Evolutionary conservation across 2,888 invertebrate species (phyloP).

Genomic region (Nomada hirtipes): DNA sequence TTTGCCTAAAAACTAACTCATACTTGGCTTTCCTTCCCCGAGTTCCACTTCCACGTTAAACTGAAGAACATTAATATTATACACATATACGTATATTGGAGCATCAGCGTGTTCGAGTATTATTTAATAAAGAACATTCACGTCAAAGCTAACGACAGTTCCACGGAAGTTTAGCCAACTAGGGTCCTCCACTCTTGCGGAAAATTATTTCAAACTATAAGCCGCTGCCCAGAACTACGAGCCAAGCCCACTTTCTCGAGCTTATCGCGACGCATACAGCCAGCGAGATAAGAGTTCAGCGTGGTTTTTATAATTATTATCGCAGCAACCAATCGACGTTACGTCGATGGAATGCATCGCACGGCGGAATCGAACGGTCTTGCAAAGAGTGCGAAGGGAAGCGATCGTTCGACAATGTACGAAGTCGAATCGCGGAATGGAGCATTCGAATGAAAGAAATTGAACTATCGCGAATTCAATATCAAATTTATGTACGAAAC

Average conservation of each 20-base stretch:
- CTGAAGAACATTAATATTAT: no score
- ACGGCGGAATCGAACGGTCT: background rate
- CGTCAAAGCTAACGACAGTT: conserved; percentile 42
- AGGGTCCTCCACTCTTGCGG: conserved; percentile 36
- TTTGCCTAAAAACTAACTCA: no score
- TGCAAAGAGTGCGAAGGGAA: background rate
- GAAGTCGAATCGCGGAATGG: background rate
- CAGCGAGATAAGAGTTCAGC: conserved; percentile 15
- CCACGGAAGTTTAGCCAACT: conserved; percentile 26
- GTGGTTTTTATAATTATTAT: conserved; percentile 38
- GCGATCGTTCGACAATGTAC: conserved; percentile 1
- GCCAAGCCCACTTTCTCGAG: conserved; percentile 48
- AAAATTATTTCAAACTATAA: conserved; percentile 59
- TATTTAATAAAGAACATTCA: conserved; percentile 37
- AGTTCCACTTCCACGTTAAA: no score
- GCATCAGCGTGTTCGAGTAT: background rate
- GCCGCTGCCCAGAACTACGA: conserved; percentile 10
- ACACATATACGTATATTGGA: background rate
- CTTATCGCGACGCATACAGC: conserved; percentile 48
- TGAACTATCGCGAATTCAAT: conserved; percentile 64
- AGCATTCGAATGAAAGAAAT: conserved; percentile 8
- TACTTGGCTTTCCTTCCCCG: no score
- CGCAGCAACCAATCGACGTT: conserved; percentile 1
- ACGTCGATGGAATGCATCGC: background rate
- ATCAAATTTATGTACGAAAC: conserved; percentile 67